Evolutionary conservation across 2,113 vertebrate genomes (phyloP), one percentile per base, ranked within the genome.

Genomic region (Oryzias javanicus): DNA sequence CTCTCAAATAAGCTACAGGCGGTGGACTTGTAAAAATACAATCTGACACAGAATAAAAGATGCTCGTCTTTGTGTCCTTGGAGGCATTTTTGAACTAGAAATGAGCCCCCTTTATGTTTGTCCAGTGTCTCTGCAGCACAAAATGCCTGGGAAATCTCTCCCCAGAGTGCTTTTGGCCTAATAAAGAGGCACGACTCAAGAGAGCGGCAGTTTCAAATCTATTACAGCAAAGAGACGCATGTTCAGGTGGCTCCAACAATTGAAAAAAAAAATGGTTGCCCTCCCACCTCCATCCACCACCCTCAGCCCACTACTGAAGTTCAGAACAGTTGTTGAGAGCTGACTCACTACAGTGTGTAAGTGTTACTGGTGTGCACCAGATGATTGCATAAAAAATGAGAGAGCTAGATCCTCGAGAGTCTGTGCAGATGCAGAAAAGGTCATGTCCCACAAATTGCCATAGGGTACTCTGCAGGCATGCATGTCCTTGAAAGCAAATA

Each of bases 171-270:
- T 69, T 40, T 22, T 64, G 68, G 64, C 42, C 63, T 20, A 60
- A 76, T 60, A 81, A 76, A 80, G 76, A 78, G 69, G 47, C 53
- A 78, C 44, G 46, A 42, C 5, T 14, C 42, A 49, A 42, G 60
- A 69, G 67, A 60, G 56, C 45, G 29, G 60, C 15, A 18, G 54
- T 76, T 72, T 62, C 67, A 69, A 79, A 84, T 74, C 70, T 55
- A 55, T 67, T 76, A 66, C 62, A 76, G 56, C 53, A 76, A 75
- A 49, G 55, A 44, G 67, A 55, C 16, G 5, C 48, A 35, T 45
- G 44, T 74, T 78, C 35, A 68, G 35, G 64, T 45, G 45, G 48
- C 53, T 68, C 4, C 48, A 58, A 49, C 22, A 22, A 2, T 22
- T 22, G 22, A 52, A 49, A 22, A 17, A 19, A 40, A 40, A 51